Evolutionary conservation across 2,888 invertebrate genomes (phyloP).

Genomic region (Drosophila paranaensis): DNA sequence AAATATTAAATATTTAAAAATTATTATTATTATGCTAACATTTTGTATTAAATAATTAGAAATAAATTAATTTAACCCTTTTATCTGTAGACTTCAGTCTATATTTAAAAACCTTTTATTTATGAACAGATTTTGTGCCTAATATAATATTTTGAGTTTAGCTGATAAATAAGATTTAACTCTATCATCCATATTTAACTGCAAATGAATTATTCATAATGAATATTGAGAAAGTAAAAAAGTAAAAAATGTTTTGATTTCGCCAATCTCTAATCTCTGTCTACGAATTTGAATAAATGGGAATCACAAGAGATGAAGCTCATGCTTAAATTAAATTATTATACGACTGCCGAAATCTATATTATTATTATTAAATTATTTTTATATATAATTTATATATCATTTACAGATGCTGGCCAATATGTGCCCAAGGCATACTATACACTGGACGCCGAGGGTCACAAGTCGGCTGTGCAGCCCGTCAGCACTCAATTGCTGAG

Average conservation of each 20-base stretch:
- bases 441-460: slow-evolving; percentile 80
- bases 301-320: neutral
- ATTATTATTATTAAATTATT: no score
- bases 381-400: no score
- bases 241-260: neutral
- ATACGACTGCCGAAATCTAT: neutral
- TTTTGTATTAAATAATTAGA: no score
- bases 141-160: no score
- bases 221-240: neutral
- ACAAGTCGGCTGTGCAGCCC: slow-evolving; percentile 75
- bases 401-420: slow-evolving; percentile 70
- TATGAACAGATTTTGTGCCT: no score
- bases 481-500: slow-evolving; percentile 78
- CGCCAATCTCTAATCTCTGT: neutral
- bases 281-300: neutral
- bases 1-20: neutral
- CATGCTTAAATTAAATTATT: neutral
- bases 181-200: no score
- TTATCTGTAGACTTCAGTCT: no score
- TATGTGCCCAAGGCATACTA: slow-evolving; percentile 81
- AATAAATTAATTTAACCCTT: no score
- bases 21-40: no score
- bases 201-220: neutral
- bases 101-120: no score
- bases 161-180: no score